phyloP scores from a whole-genome alignment of 2,888 invertebrate genomes.

The Oscheius myriophilus region DNA sequence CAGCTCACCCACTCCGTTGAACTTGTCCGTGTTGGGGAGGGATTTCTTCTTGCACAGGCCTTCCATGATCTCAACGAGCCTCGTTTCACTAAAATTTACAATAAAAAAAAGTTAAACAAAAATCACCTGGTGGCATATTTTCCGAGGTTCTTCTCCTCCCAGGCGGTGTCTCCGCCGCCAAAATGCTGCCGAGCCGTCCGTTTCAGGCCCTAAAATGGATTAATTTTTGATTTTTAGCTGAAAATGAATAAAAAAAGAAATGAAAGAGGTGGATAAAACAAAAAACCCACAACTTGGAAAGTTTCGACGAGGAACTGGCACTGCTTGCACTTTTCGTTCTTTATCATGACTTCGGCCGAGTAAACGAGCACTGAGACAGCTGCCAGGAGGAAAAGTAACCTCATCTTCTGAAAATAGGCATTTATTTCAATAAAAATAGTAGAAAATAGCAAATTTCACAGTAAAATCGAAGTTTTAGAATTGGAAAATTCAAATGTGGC shows the following conservation, averaged over 20 bases:
- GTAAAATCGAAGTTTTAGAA: too few species aligned
- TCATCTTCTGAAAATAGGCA: too few species aligned
- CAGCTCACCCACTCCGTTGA: constrained; percentile 53
- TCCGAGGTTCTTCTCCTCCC: constrained; percentile 86
- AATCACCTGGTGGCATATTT: constrained; percentile 80
- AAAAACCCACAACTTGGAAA: constrained; percentile 56
- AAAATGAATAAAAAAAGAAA: too few species aligned
- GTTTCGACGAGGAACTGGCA: constrained; percentile 61
- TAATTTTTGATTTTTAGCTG: neutral
- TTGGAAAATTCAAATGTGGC: too few species aligned
- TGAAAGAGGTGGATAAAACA: neutral
- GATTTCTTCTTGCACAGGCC: constrained; percentile 80
- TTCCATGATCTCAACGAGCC: constrained; percentile 90
- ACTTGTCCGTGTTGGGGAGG: constrained; percentile 70
- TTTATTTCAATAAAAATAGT: too few species aligned
- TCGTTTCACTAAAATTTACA: constrained; percentile 79
- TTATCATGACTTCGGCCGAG: constrained; percentile 33
- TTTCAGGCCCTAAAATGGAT: constrained; percentile 79
- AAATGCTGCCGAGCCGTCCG: constrained; percentile 86
- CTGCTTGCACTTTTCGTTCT: constrained; percentile 54
- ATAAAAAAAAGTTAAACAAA: constrained; percentile 6
- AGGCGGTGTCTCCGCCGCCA: constrained; percentile 91
- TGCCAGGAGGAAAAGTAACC: too few species aligned
- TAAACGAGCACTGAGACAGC: neutral
- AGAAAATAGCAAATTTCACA: too few species aligned